Base-by-base conservation (phyloP, 2,113 vertebrate species). In the Crotalus horridus region DNA sequence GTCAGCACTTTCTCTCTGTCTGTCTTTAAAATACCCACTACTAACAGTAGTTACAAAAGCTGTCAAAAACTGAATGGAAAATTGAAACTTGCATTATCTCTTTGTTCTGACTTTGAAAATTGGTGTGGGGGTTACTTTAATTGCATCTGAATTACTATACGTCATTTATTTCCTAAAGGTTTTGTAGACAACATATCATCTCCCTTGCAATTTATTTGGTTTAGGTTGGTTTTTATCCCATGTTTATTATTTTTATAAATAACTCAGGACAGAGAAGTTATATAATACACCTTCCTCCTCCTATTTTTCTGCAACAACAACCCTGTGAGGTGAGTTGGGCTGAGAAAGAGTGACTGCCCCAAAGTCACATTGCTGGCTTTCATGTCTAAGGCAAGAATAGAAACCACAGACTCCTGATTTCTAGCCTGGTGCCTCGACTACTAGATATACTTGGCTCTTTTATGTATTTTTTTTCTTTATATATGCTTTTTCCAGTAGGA, bases 21-120 rank as follows among this genome's bases (percentile, higher is more conserved):
- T 74, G n/a, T 74, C n/a, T 96, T 24, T 10, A 85, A 89, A 90
- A 91, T 86, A 90, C 90, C 13, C 74, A 96, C 91, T 58, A 21
- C 20, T 90, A 94, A 90, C 92, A 94, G 74, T 95, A 89, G 0
- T 0, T 61, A 46, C 55, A n/a, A 64, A 64, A 64, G 74, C 69
- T 95, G 89, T 85, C 58, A 92, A 94, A 97, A 94, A 91, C 3
- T 56, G 59, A 54, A 64, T 26, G 69, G 54, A 92, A 95, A 92
- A 11, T 10, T 90, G 64, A 85, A 88, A 93, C 87, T 55, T 61
- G 89, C 89, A 69, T 3, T 94, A 54, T n/a, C 51, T 33, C 6
- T 86, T 92, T 90, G 61, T 93, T 94, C 51, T 93, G 23, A 93
- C 51, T 55, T 92, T 74, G 21, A 54, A 88, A 93, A 94, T 90